Conservation (phyloP, 2,888 invertebrate genomes). For the Tinea trinotella region DNA sequence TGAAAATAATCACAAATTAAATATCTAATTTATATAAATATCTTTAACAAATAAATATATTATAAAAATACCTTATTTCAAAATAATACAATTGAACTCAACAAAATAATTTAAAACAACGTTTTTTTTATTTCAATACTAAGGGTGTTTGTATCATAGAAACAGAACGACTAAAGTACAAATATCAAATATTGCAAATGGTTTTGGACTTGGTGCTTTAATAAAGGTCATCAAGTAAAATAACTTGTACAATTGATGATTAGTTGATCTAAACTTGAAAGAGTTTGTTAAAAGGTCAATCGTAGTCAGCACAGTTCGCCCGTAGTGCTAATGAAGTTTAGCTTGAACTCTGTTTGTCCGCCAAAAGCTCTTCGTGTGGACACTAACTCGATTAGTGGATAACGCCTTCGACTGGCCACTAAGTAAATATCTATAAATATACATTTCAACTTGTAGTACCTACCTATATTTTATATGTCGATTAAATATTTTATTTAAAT, state of each 20-base stretch:
- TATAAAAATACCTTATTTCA: no score
- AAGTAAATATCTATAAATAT: conserved; percentile 5
- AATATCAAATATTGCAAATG: no score
- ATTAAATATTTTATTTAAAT: no score
- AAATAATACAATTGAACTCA: background rate
- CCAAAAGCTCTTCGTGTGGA: conserved; percentile 14
- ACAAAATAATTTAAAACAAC: background rate
- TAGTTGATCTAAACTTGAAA: background rate
- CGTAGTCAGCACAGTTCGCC: background rate
- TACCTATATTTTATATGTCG: background rate
- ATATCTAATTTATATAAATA: no score
- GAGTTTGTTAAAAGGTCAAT: conserved; percentile 16
- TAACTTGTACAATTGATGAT: no score
- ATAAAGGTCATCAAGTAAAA: no score
- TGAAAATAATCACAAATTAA: background rate
- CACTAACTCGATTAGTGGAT: conserved; percentile 18
- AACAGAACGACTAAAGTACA: no score
- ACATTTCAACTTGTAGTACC: no score
- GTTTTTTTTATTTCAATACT: no score
- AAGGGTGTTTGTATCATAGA: no score
- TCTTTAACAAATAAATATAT: no score
- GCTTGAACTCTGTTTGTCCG: conserved; percentile 15
- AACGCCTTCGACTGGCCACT: conserved; percentile 15
- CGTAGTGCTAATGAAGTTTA: conserved; percentile 18
- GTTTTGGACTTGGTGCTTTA: no score